These are phyloP conservation scores for Heteromyza rotundicornis DNA, from an alignment of 2,888 invertebrate species.

Conservation along the genomic window DNA sequence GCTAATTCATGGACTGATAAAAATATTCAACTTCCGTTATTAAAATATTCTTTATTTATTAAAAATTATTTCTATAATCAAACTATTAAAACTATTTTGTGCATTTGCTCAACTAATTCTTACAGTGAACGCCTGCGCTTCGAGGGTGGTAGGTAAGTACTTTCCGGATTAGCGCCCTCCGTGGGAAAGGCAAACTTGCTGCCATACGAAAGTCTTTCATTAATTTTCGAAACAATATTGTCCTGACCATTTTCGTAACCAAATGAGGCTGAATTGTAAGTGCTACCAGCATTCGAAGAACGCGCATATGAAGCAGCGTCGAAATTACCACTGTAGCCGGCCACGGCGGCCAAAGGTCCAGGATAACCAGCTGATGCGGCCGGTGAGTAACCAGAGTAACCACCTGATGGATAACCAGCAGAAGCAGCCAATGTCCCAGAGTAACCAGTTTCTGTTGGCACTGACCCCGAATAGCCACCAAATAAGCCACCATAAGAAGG, in stretches of 20 bases:
- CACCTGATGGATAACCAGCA: no score
- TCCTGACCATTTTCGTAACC: constrained; percentile 13
- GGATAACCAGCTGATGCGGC: not conserved
- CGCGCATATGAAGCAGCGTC: not conserved
- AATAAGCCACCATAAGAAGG: not conserved
- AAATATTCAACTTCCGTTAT: no score
- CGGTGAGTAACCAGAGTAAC: no score
- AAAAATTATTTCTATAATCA: no score
- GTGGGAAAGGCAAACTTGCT: constrained; percentile 40
- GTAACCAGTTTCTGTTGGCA: no score
- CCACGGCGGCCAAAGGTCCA: not conserved
- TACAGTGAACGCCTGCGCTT: no score
- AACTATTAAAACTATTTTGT: no score
- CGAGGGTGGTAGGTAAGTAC: constrained; percentile 29
- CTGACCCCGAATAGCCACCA: no score
- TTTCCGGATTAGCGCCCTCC: constrained; percentile 16
- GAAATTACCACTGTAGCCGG: not conserved
- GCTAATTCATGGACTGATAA: no score
- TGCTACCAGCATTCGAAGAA: not conserved
- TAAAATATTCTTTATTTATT: no score
- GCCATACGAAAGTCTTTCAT: constrained; percentile 35
- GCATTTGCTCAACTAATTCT: no score
- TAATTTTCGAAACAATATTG: constrained; percentile 35
- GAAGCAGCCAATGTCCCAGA: no score
- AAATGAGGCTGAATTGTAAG: not conserved